phyloP scores from a whole-genome alignment of 30 jellyfish, hydroid and myxozoan species.

The Aurelia sp. region DNA sequence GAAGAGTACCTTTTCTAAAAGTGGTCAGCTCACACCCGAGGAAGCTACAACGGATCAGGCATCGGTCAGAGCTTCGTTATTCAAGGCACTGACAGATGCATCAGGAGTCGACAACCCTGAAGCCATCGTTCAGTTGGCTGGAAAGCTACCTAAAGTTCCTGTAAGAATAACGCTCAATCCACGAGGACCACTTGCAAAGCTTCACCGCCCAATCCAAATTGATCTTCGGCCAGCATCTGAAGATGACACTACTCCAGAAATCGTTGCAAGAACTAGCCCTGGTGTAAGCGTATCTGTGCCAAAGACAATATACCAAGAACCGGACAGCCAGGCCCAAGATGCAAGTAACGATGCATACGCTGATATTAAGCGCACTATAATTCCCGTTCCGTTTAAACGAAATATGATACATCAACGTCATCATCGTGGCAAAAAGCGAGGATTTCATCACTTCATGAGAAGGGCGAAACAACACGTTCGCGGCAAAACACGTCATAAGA shows the following conservation, averaged over 20 bases:
- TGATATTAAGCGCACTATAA: slow-evolving; percentile 68
- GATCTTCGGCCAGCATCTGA: slow-evolving; percentile 91
- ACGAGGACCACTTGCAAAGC: slow-evolving; percentile 94
- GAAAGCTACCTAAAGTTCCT: slow-evolving; percentile 98
- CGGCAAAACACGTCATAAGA: slow-evolving; percentile 1
- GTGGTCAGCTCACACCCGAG: slow-evolving; percentile 26
- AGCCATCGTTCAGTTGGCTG: slow-evolving; percentile 92
- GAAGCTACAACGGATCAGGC: slow-evolving; percentile 38
- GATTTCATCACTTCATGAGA: slow-evolving; percentile 11
- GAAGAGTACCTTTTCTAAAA: slow-evolving; percentile 7
- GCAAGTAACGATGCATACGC: slow-evolving; percentile 80
- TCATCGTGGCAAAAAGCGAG: background rate
- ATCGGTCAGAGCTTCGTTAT: slow-evolving; percentile 18
- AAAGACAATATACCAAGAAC: slow-evolving; percentile 63
- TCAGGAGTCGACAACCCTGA: slow-evolving; percentile 73
- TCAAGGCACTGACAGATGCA: slow-evolving; percentile 48
- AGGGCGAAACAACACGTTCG: background rate
- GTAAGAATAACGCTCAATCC: slow-evolving; percentile 96
- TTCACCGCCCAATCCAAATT: slow-evolving; percentile 90
- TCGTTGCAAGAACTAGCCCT: slow-evolving; percentile 91
- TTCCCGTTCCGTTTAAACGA: slow-evolving; percentile 27
- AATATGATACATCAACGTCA: slow-evolving; percentile 7
- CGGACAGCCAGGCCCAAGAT: slow-evolving; percentile 30
- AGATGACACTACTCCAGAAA: slow-evolving; percentile 68
- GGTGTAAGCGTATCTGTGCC: slow-evolving; percentile 88